A percentile compares a stretch with the other conserved stretches of the same genome.
Conservation (phyloP, 2,113 vertebrate species). For the Rhipidura dahli region DNA sequence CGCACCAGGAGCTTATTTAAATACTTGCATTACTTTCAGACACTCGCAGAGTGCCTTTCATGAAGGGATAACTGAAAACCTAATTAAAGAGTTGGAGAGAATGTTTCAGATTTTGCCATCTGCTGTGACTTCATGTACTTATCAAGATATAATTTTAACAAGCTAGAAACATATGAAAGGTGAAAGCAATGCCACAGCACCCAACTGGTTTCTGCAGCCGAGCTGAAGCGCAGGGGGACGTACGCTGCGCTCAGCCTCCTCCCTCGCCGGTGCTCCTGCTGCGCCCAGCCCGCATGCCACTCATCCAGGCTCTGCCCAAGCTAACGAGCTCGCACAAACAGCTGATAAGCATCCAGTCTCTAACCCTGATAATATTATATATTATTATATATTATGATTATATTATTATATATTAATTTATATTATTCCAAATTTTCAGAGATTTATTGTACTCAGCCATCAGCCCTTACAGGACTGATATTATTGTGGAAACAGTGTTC, state of each 20-base stretch:
- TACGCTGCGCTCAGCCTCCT: background rate
- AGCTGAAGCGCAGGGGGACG: background rate
- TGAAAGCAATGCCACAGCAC: conserved; percentile 23
- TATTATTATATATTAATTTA: no score
- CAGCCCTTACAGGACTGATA: background rate
- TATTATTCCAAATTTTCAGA: background rate
- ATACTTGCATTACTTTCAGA: conserved; percentile 21
- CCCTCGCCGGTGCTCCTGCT: background rate
- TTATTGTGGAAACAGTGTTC: background rate
- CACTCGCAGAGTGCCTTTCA: background rate
- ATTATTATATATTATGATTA: no score
- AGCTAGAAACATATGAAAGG: conserved; percentile 44
- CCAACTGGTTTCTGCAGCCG: background rate
- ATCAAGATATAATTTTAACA: conserved; percentile 43
- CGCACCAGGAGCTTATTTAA: background rate
- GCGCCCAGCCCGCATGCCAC: background rate
- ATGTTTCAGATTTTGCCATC: conserved; percentile 52
- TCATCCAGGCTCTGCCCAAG: background rate
- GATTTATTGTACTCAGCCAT: background rate
- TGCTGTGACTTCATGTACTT: conserved; percentile 45
- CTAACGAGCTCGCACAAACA: background rate
- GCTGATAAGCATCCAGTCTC: background rate
- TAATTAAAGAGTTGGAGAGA: conserved; percentile 35
- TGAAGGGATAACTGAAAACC: conserved; percentile 18
- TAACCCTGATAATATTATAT: background rate